Evolutionary conservation across 1,140 invertebrate genomes (phyloP).

Genomic region (Aphaenogaster rudis): DNA sequence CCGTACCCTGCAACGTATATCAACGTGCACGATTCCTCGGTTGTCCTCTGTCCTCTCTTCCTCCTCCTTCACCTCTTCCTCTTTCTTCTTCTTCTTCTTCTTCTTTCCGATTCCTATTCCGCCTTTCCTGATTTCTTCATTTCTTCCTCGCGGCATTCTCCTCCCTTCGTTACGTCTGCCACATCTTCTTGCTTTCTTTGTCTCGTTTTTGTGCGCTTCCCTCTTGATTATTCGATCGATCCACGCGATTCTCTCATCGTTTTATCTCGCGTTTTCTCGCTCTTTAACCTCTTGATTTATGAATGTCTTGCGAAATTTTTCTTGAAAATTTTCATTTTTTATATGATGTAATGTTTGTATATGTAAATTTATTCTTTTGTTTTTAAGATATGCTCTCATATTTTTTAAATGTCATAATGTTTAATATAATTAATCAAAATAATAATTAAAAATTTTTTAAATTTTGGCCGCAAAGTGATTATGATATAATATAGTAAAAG

Average conservation of each 20-base stretch:
- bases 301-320: background rate
- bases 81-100: background rate
- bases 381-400: background rate
- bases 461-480: background rate
- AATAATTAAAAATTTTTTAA: background rate
- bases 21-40: conserved; percentile 53
- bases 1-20: conserved; percentile 57
- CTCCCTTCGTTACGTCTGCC: background rate
- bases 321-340: background rate
- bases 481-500: background rate
- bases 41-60: conserved; percentile 1
- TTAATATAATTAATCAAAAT: background rate
- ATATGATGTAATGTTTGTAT: too few relatives aligned
- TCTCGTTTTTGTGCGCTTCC: conserved; percentile 1
- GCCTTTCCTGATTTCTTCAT: conserved; percentile 65
- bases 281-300: conserved; percentile 4
- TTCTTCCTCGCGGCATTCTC: conserved; percentile 27
- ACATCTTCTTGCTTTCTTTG: background rate
- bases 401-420: background rate
- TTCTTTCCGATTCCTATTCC: conserved; percentile 49
- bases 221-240: conserved; percentile 9
- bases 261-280: background rate
- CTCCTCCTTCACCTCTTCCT: background rate
- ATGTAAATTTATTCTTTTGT: background rate
- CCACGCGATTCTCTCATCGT: background rate